phyloP scores from a whole-genome alignment of 2,888 invertebrate species.

The Polyommatus iphigenia region DNA sequence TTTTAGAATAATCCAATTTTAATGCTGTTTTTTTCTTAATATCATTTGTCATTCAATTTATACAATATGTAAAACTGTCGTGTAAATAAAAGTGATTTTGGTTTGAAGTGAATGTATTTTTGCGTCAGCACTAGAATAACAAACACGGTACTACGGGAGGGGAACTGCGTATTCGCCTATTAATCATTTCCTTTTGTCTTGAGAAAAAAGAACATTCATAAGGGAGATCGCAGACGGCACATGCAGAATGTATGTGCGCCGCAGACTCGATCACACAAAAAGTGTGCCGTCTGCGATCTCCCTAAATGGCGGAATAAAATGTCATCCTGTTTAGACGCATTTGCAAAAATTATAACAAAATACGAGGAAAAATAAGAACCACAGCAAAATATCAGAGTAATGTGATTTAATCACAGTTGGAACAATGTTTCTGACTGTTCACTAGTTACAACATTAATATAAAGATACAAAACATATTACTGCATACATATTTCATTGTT shows the following conservation, averaged over 20 bases:
- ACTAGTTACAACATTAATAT: slow-evolving; percentile 47
- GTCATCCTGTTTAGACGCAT: neutral
- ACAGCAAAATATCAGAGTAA: slow-evolving; percentile 42
- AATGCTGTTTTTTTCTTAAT: slow-evolving; percentile 69
- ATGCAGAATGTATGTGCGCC: too few relatives aligned
- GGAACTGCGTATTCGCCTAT: neutral
- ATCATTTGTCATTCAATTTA: slow-evolving; percentile 71
- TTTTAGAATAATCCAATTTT: slow-evolving; percentile 76
- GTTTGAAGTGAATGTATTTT: slow-evolving; percentile 52
- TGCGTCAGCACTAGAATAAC: neutral
- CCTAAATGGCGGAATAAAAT: neutral
- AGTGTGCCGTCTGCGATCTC: too few relatives aligned
- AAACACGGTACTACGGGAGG: neutral
- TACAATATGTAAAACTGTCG: slow-evolving; percentile 71
- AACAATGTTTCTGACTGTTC: slow-evolving; percentile 51
- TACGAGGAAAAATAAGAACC: slow-evolving; percentile 21
- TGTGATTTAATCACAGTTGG: slow-evolving; percentile 76
- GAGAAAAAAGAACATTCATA: neutral
- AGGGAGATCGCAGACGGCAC: too few relatives aligned
- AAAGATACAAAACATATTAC: slow-evolving; percentile 52
- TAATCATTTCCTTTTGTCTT: neutral
- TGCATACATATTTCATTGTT: slow-evolving; percentile 2
- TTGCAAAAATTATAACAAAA: neutral
- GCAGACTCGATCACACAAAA: too few relatives aligned
- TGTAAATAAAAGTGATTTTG: slow-evolving; percentile 80